Percentiles rank a stretch among this genome's conserved stretches.
Evolutionary conservation across 2,888 invertebrate genomes (phyloP).

Genomic region (Melieria omissa): DNA sequence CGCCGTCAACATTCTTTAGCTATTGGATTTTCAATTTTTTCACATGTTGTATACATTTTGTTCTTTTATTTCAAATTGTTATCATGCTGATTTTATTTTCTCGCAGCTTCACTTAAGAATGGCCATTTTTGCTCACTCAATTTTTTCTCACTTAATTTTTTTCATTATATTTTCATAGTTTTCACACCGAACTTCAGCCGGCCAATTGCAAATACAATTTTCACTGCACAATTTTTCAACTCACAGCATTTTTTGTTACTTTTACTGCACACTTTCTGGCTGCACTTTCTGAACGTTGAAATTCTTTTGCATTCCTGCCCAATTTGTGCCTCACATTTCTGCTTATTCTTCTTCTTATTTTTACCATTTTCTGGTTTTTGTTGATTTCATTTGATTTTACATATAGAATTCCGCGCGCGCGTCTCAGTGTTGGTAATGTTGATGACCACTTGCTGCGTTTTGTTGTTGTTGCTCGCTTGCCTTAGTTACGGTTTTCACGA

Average conservation of each 20-base stretch:
- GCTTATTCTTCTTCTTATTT: conserved; percentile 9
- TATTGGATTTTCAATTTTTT: no score
- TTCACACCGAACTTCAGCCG: neutral
- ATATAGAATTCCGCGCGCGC: conserved; percentile 21
- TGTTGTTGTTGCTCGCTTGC: conserved; percentile 1
- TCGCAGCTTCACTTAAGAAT: no score
- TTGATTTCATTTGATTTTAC: conserved; percentile 13
- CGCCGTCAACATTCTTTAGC: no score
- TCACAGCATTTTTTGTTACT: neutral
- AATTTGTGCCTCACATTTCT: conserved; percentile 2
- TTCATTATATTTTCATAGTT: neutral
- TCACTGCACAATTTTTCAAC: neutral
- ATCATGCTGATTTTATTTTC: no score
- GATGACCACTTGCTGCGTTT: neutral
- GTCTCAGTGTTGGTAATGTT: neutral
- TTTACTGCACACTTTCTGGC: neutral
- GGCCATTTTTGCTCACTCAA: no score
- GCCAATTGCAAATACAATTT: neutral
- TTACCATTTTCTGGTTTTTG: neutral
- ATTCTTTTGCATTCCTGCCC: neutral
- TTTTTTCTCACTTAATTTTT: neutral
- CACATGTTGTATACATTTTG: no score
- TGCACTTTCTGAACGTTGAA: neutral
- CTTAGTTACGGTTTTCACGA: conserved; percentile 10
- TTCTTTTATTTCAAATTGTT: no score